Conservation (phyloP, 2,113 vertebrate species). For the Nycticorax nycticorax region DNA sequence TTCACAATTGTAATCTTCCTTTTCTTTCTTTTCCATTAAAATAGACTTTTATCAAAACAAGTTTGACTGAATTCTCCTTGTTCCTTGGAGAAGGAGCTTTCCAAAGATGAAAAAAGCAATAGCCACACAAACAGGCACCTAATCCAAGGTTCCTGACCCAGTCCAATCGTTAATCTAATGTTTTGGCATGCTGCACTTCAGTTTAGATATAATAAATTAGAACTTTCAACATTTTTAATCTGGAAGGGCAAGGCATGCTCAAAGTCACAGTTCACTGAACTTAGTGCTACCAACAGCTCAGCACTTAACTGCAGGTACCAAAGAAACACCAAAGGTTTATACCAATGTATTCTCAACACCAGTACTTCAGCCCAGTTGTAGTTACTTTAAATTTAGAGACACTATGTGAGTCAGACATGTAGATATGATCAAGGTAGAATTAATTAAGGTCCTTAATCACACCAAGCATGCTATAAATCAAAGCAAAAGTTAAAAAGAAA, state of each 20-base stretch:
- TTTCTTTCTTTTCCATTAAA: not conserved
- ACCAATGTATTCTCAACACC: not conserved
- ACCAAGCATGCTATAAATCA: not conserved
- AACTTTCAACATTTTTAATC: not conserved
- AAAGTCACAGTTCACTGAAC: not conserved
- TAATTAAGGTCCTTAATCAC: slow-evolving; percentile 9
- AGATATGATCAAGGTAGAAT: not conserved
- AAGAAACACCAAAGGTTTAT: not conserved
- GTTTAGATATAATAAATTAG: not conserved
- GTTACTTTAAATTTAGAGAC: not conserved
- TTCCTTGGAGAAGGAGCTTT: not conserved
- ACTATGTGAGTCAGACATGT: not conserved
- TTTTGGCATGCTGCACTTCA: not conserved
- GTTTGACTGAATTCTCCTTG: not conserved
- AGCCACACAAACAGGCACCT: not conserved
- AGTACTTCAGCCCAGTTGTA: not conserved
- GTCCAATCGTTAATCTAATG: not conserved
- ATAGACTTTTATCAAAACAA: not conserved
- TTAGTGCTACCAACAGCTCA: not conserved
- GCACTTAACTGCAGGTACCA: accelerated
- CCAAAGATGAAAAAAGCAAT: not conserved
- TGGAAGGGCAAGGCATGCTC: not conserved
- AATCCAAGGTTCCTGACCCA: not conserved
- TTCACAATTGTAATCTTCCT: not conserved
- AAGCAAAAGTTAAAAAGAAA: slow-evolving; percentile 14